phyloP scores from a whole-genome alignment of 2,888 invertebrate genomes.

The Rhagonycha fulva region DNA sequence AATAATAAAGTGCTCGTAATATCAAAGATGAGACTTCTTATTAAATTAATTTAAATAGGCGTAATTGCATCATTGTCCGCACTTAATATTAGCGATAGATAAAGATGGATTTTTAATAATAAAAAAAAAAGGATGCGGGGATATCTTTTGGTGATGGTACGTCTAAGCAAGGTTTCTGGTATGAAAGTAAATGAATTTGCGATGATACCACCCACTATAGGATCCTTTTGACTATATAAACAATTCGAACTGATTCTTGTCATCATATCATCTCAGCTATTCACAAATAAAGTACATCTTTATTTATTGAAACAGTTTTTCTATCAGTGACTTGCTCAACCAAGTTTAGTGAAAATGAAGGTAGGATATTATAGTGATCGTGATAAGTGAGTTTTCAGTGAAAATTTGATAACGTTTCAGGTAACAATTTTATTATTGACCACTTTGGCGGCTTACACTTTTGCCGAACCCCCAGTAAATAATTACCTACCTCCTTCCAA shows the following conservation, averaged over 20 bases:
- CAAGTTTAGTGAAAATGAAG: slow-evolving; percentile 35
- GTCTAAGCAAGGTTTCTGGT: slow-evolving; percentile 46
- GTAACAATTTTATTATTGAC: slow-evolving; percentile 40
- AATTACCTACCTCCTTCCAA: slow-evolving; percentile 47
- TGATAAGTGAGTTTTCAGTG: slow-evolving; percentile 1
- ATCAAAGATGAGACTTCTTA: slow-evolving; percentile 17
- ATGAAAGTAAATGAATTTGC: slow-evolving; percentile 49
- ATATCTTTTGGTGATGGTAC: slow-evolving; percentile 39
- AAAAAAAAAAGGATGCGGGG: slow-evolving; percentile 4
- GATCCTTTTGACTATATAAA: slow-evolving; percentile 46
- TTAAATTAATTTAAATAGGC: slow-evolving; percentile 14
- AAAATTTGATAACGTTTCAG: slow-evolving; percentile 30
- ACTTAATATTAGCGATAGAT: background rate
- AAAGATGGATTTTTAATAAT: background rate
- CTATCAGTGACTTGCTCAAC: slow-evolving; percentile 1
- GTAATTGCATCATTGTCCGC: slow-evolving; percentile 14
- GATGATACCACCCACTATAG: slow-evolving; percentile 48
- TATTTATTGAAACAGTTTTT: background rate
- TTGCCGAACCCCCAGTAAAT: slow-evolving; percentile 52
- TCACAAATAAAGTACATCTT: background rate
- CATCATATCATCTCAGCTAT: slow-evolving; percentile 12
- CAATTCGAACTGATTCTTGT: slow-evolving; percentile 37
- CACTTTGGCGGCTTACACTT: slow-evolving; percentile 39
- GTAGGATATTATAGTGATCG: slow-evolving; percentile 26
- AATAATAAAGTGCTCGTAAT: slow-evolving; percentile 9